Percentiles rank a stretch among this genome's conserved stretches.
These are phyloP conservation scores for Orientallactaga bullata DNA, from an alignment of 2,113 vertebrate genomes.

Conservation along the genomic window DNA sequence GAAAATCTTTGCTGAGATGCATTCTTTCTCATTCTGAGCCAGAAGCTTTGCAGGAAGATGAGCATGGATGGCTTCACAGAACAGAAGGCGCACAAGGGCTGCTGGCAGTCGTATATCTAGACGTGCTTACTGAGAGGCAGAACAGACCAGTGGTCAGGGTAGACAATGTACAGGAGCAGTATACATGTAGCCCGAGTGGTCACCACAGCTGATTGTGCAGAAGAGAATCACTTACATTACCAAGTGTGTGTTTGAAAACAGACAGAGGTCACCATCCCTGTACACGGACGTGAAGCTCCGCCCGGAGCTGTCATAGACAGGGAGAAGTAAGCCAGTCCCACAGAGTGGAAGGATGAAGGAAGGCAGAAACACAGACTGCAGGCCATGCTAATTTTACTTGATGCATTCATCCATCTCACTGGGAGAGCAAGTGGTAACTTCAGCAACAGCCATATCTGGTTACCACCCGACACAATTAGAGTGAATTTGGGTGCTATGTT, in stretches of 20 bases:
- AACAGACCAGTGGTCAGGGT: background rate
- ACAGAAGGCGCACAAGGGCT: background rate
- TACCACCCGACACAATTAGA: background rate
- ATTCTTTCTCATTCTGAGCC: conserved; percentile 41
- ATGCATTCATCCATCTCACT: background rate
- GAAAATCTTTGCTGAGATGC: conserved; percentile 25
- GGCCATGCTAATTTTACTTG: conserved; percentile 51
- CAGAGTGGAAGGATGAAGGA: background rate
- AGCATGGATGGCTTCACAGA: conserved; percentile 29
- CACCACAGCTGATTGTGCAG: background rate
- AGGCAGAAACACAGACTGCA: background rate
- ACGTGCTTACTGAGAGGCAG: background rate
- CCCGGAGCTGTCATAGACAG: background rate
- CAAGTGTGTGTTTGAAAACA: conserved; percentile 54
- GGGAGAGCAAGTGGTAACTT: background rate
- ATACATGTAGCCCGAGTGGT: background rate
- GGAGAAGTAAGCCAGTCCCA: conserved; percentile 19
- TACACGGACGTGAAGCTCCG: background rate
- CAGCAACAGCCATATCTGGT: background rate
- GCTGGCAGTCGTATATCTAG: background rate
- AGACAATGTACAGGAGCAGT: background rate
- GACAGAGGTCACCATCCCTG: conserved; percentile 13
- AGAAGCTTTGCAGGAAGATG: background rate
- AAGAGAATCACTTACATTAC: conserved; percentile 22
- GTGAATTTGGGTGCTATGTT: background rate